Evolutionary conservation across 2,888 invertebrate genomes (phyloP), one percentile per base, ranked within the genome.

Genomic region (Orthosia cruda): DNA sequence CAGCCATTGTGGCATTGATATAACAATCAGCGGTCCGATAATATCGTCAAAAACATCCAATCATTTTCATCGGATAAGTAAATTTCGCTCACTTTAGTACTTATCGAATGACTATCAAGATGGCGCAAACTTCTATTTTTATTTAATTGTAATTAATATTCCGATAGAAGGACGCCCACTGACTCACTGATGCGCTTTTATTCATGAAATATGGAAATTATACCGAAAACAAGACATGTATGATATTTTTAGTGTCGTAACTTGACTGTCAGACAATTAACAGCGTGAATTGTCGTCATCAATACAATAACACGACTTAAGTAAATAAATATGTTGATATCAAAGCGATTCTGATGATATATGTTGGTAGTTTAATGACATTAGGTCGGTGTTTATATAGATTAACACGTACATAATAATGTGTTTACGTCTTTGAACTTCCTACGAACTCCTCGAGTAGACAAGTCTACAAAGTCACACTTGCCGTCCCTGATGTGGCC

Each of bases 201-300:
- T 58, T 68, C 23, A 71, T 74, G 47, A 71, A 83, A 83, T 71
- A 75, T 83, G 70, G 20, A 32, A 81, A 81, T 81, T 1, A 52
- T 57, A 58, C 55, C 58, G 50, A 80, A 64, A 71, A 67, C 52
- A 67, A 63, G 50, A 58, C 18, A 20, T 57, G 52, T 78, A 71
- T 62, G 26, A 80, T 65, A 67, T 72, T 81, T 71, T 16, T 70
- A 61, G 49, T 83, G 63, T 67, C 20, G 50, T 45, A 78, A 78
- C 54, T n/a, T 45, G n/a, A 62, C 47, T 68, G 57, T 58, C 67
- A 32, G 57, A 68, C 57, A 71, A 71, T 50, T 58, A 77, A 61
- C 32, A 79, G 54, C 23, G 64, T 61, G 70, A 65, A 71, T 68
- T 54, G 74, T 64, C 81, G 64, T 79, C 67, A 83, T 78, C 58